These are phyloP conservation scores for Scolopax mira DNA, from an alignment of 2,113 vertebrate species.

Conservation along the genomic window DNA sequence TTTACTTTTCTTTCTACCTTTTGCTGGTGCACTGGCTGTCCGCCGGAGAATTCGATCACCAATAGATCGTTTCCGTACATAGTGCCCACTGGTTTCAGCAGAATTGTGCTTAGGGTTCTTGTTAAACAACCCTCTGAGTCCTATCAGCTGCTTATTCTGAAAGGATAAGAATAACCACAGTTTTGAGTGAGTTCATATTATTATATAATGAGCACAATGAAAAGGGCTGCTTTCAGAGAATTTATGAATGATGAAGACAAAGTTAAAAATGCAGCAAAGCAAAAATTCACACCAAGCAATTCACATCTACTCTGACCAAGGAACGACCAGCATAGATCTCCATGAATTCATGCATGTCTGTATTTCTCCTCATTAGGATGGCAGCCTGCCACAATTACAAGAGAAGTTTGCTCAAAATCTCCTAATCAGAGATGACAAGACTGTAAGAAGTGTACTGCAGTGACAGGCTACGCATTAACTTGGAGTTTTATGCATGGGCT, in stretches of 20 bases:
- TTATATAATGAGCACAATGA: rapidly evolving
- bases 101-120: slow-evolving; percentile 81
- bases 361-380: slow-evolving; percentile 17
- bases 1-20: slow-evolving; percentile 95
- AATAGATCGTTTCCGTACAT: slow-evolving; percentile 85
- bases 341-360: slow-evolving; percentile 69
- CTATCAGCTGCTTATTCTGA: slow-evolving; percentile 90
- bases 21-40: slow-evolving; percentile 93
- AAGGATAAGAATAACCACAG: neutral
- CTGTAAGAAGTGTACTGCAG: neutral
- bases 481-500: slow-evolving; percentile 13
- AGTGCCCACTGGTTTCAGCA: slow-evolving; percentile 75
- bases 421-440: slow-evolving; percentile 30
- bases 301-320: neutral
- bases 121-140: slow-evolving; percentile 90
- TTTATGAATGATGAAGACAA: neutral
- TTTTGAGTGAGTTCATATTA: neutral
- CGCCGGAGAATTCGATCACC: slow-evolving; percentile 91
- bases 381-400: slow-evolving; percentile 18
- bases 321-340: slow-evolving; percentile 20
- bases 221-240: neutral
- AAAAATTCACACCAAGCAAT: slow-evolving; percentile 46
- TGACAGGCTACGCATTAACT: slow-evolving; percentile 1
- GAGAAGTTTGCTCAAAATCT: slow-evolving; percentile 1
- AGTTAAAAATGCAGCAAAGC: slow-evolving; percentile 27